Base-by-base conservation (phyloP, 2,113 vertebrate species). In the Aegotheles bennettii region DNA sequence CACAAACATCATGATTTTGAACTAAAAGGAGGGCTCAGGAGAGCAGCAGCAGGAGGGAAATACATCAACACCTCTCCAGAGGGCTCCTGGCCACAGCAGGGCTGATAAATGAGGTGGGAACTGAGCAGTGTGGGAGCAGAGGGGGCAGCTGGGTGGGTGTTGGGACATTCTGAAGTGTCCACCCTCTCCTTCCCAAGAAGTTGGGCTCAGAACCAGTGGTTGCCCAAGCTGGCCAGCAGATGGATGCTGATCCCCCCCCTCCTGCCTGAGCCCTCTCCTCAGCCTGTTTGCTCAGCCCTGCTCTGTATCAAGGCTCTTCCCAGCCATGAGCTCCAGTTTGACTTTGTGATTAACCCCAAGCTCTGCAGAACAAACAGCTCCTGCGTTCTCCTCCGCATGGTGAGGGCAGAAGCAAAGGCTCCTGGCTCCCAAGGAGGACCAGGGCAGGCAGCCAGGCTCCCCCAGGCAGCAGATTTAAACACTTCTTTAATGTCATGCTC, bases 181-280 rank as follows among this genome's bases (percentile, higher is more conserved):
- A 1, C 21, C 12, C 21, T 28, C 24, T 50, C 70, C 36, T 45
- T 47, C 70, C 79, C 14, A 5, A 17, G 51, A 5, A 26, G 16
- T 21, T 16, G 10, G 59, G 33, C 7, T 25, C 54, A 20, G 50
- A 68, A 4, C 23, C 63, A 9, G 61, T 2, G 42, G 43, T 5
- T 33, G 40, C 36, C 33, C 6, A 5, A 21, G 35, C 7, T 0
- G 0, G 20, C 3, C 10, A 10, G 65, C 57, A 21, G 63, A 10
- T 1, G 14, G 57, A 38, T 16, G 2, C 25, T 6, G 31, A 33
- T 25, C 65, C 64, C 6, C 6, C 51, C n/a, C 25, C 45, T 53
- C 60, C 51, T 17, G 21, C 23, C 51, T 17, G 1, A 64, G 57
- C 33, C 28, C 38, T 28, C 47, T 24, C 59, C 16, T 3, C 59